A percentile compares a stretch with the other conserved stretches of the same genome.
Evolutionary conservation across 2,888 invertebrate species (phyloP).

Genomic region (Sipha maydis): DNA sequence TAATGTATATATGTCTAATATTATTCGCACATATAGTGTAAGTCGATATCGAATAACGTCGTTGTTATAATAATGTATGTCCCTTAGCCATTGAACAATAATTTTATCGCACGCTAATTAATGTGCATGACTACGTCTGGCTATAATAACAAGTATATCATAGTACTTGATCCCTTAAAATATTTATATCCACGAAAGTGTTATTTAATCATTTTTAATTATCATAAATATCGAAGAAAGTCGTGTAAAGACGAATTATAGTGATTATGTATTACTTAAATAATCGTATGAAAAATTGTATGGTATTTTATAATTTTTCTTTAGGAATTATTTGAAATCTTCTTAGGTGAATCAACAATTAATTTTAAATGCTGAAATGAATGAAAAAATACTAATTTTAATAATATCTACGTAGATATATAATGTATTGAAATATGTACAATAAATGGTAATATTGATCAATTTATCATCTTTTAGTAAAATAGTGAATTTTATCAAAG

Average conservation of each 20-base stretch:
- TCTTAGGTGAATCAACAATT: neutral
- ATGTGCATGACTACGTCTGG: neutral
- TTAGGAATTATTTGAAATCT: neutral
- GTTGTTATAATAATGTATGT: neutral
- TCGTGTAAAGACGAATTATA: neutral
- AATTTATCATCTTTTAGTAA: no score
- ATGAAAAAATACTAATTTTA: no score
- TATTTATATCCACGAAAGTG: neutral
- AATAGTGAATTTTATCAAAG: neutral
- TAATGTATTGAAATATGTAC: no score
- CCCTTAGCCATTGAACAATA: neutral
- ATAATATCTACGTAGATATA: no score
- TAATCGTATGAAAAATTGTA: neutral
- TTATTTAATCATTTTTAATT: neutral
- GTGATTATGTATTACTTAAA: neutral
- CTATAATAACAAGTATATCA: neutral
- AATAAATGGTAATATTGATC: no score
- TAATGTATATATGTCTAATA: neutral
- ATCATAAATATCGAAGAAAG: neutral
- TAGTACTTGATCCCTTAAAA: neutral
- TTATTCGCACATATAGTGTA: neutral
- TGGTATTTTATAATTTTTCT: neutral
- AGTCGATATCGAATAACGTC: constrained; percentile 18
- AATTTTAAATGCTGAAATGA: neutral
- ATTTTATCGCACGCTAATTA: neutral